These are phyloP conservation scores for Spodoptera frugiperda DNA, from an alignment of 1,140 invertebrate genomes.

Conservation along the genomic window DNA sequence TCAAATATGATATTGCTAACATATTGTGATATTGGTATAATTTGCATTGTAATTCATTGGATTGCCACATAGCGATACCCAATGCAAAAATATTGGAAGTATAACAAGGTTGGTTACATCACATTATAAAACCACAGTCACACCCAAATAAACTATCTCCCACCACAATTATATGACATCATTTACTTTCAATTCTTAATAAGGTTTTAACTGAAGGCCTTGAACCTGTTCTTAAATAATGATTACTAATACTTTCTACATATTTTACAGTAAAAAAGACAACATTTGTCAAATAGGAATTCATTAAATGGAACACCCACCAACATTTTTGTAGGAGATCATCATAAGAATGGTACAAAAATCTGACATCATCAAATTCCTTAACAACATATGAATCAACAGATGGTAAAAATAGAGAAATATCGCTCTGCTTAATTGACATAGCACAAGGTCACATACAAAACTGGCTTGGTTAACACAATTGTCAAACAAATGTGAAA, in stretches of 20 bases:
- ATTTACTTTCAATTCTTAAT: slow-evolving; percentile 40
- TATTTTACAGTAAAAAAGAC: too few species aligned
- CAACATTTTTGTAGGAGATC: not conserved
- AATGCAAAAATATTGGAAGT: slow-evolving; percentile 7
- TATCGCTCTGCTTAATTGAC: slow-evolving; percentile 58
- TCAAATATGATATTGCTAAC: not conserved
- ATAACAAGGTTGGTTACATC: slow-evolving; percentile 30
- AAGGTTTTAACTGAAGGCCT: slow-evolving; percentile 13
- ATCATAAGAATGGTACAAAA: slow-evolving; percentile 48
- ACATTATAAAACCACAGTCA: slow-evolving; percentile 31
- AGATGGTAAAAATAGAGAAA: slow-evolving; percentile 58
- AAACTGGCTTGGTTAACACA: slow-evolving; percentile 22
- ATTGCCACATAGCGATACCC: not conserved
- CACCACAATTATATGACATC: slow-evolving; percentile 39
- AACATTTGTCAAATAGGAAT: not conserved
- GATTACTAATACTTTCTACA: not conserved
- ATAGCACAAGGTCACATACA: slow-evolving; percentile 53
- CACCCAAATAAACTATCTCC: slow-evolving; percentile 41
- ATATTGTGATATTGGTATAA: not conserved
- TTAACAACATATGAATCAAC: slow-evolving; percentile 58
- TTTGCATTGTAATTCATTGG: not conserved
- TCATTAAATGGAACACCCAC: slow-evolving; percentile 1
- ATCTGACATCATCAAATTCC: slow-evolving; percentile 56
- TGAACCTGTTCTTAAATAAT: not conserved
- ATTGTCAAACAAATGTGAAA: not conserved